Evolutionary conservation across 2,797 vertebrate species (phyloP).

Genomic region (Cichlasoma orientale): DNA sequence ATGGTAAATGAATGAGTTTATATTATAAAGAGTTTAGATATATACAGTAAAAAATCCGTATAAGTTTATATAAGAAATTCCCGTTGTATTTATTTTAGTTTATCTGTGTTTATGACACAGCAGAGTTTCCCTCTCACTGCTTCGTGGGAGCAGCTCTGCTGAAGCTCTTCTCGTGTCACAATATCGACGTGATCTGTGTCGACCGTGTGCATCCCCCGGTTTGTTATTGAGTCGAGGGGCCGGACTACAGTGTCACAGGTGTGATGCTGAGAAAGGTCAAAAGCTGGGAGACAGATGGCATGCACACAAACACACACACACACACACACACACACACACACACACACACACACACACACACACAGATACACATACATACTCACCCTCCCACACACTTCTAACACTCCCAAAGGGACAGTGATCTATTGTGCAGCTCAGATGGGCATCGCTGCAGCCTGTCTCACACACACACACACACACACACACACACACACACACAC

Average conservation of each 20-base stretch:
- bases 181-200: slow-evolving; percentile 56
- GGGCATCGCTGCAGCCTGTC: slow-evolving; percentile 59
- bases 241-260: slow-evolving; percentile 69
- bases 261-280: slow-evolving; percentile 74
- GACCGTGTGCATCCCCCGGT: slow-evolving; percentile 42
- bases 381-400: slow-evolving; percentile 68
- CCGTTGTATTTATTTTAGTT: neutral
- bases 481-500: neutral
- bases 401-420: slow-evolving; percentile 76
- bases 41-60: too few relatives aligned
- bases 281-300: slow-evolving; percentile 77
- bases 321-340: slow-evolving; percentile 23
- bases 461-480: slow-evolving; percentile 21
- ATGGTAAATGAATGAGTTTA: too few relatives aligned
- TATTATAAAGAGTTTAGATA: too few relatives aligned
- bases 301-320: slow-evolving; percentile 18
- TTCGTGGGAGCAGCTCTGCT: neutral
- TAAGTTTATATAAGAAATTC: neutral
- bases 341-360: slow-evolving; percentile 49
- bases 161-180: slow-evolving; percentile 41
- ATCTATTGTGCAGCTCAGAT: slow-evolving; percentile 75
- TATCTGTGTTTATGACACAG: neutral
- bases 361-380: slow-evolving; percentile 5
- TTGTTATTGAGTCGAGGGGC: slow-evolving; percentile 61
- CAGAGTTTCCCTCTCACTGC: slow-evolving; percentile 6